Conservation (phyloP, 1,140 invertebrate species). For the Acyrthosiphon pisum region DNA sequence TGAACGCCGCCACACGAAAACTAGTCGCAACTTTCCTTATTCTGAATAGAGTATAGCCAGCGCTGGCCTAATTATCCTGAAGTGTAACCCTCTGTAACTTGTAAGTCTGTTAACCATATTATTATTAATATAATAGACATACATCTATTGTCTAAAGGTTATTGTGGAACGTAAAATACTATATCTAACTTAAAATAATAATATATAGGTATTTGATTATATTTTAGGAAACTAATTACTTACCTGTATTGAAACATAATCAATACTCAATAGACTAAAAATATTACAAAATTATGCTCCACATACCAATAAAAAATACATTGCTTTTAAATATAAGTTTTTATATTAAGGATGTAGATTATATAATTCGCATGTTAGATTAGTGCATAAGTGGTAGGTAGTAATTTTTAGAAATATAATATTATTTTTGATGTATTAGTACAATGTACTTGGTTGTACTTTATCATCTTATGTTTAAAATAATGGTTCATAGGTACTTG, state of each 20-base stretch:
- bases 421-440: neutral
- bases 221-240: neutral
- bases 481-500: neutral
- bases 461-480: neutral
- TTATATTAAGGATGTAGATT: neutral
- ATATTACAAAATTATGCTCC: neutral
- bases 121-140: neutral
- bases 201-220: no score
- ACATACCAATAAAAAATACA: neutral
- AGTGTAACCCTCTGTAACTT: no score
- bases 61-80: no score
- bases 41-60: no score
- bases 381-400: neutral
- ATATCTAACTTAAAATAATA: neutral
- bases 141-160: neutral
- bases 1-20: no score
- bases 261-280: neutral
- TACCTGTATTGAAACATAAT: neutral
- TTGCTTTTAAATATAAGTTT: neutral
- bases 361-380: no score
- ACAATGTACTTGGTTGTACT: neutral
- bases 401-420: neutral
- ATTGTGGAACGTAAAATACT: neutral
- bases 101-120: no score
- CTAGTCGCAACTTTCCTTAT: no score